These are phyloP conservation scores for Steinernema hermaphroditum DNA, from an alignment of 2,888 invertebrate genomes.

Conservation along the genomic window DNA sequence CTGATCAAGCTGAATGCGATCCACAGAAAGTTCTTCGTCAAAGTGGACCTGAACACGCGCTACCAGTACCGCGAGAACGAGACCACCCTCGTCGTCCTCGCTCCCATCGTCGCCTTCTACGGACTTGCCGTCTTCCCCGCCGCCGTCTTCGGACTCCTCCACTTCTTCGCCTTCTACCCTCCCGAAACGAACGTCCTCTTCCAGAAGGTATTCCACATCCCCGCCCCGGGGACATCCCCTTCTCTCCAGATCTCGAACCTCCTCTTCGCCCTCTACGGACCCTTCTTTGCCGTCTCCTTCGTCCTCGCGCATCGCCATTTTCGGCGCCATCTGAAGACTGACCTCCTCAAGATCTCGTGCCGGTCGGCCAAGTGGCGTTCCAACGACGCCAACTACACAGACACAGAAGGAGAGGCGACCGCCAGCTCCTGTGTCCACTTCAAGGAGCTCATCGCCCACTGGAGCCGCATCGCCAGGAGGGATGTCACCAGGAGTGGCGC, in stretches of 20 bases:
- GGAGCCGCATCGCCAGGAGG: too few relatives aligned
- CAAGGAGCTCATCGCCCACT: too few relatives aligned
- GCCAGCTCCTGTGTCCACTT: too few relatives aligned
- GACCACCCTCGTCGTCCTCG: constrained; percentile 27
- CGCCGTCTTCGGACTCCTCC: not conserved
- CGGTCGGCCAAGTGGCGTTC: too few relatives aligned
- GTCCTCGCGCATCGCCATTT: not conserved
- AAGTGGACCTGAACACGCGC: constrained; percentile 19
- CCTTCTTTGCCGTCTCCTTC: not conserved
- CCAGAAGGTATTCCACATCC: too few relatives aligned
- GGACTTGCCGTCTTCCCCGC: not conserved
- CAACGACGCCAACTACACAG: too few relatives aligned
- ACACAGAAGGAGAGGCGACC: too few relatives aligned
- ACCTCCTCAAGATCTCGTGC: not conserved
- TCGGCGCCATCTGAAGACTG: not conserved
- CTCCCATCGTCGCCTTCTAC: constrained; percentile 20
- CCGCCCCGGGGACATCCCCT: too few relatives aligned
- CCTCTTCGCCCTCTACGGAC: not conserved
- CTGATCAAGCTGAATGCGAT: constrained; percentile 11
- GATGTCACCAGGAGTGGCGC: too few relatives aligned
- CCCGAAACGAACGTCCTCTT: not conserved
- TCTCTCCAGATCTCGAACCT: not conserved
- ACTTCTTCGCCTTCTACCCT: not conserved
- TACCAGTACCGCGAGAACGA: constrained; percentile 29
- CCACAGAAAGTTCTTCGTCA: not conserved